phyloP scores from a whole-genome alignment of 1,140 invertebrate species.

The Drosophila littoralis region DNA sequence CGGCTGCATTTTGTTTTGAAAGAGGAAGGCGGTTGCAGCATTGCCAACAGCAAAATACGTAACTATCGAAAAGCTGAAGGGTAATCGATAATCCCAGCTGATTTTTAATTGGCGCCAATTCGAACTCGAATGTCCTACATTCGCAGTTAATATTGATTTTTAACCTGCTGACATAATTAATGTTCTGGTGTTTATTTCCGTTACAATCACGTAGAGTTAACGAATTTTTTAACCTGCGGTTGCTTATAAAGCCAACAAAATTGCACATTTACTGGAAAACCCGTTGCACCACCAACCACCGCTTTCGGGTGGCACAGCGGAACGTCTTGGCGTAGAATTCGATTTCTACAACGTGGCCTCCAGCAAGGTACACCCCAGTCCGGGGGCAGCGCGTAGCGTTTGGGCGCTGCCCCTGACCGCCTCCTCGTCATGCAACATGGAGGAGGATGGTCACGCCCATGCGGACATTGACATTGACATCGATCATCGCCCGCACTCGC shows the following conservation, averaged over 20 bases:
- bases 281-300: constrained; percentile 78
- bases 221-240: constrained; percentile 15
- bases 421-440: constrained; percentile 88
- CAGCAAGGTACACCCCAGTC: constrained; percentile 89
- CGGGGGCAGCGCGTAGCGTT: constrained; percentile 93
- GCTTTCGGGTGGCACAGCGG: constrained; percentile 67
- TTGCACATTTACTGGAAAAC: constrained; percentile 83
- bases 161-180: constrained; percentile 73
- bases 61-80: not conserved
- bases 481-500: constrained; percentile 83
- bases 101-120: constrained; percentile 61
- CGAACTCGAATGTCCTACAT: constrained; percentile 61
- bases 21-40: not conserved
- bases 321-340: constrained; percentile 76
- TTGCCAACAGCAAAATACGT: not conserved
- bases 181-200: constrained; percentile 35
- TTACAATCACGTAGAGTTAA: constrained; percentile 30
- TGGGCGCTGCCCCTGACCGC: constrained; percentile 90
- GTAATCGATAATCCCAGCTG: constrained; percentile 39
- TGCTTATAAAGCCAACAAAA: constrained; percentile 69
- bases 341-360: constrained; percentile 84
- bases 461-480: constrained; percentile 76
- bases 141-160: constrained; percentile 72
- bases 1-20: not conserved
- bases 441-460: constrained; percentile 85